These are phyloP conservation scores for Bombyx mandarina DNA, from an alignment of 1,140 invertebrate genomes.

Conservation along the genomic window DNA sequence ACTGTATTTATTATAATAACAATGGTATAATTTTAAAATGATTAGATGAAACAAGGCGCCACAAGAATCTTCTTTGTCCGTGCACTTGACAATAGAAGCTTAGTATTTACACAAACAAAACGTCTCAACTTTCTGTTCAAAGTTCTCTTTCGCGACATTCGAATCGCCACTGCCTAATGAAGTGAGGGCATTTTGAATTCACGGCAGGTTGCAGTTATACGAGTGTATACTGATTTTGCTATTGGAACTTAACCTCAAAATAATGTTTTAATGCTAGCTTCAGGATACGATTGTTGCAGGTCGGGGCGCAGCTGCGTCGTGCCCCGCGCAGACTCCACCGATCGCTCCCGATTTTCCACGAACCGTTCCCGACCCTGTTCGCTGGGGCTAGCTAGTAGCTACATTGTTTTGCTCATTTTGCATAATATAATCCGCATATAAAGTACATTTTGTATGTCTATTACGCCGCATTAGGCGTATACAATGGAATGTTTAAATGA, in stretches of 20 bases:
- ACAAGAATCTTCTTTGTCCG: constrained; percentile 60
- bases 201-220: background rate
- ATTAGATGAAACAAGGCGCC: constrained; percentile 13
- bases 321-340: constrained; percentile 43
- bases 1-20: constrained; percentile 25
- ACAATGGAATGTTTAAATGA: too few species aligned
- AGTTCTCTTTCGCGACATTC: constrained; percentile 64
- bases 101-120: constrained; percentile 70
- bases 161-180: constrained; percentile 37
- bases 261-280: constrained; percentile 63
- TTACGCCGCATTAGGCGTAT: too few species aligned
- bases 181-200: constrained; percentile 14
- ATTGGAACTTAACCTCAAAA: constrained; percentile 62
- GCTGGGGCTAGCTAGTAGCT: constrained; percentile 12
- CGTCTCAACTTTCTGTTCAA: constrained; percentile 59
- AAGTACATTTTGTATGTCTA: too few species aligned
- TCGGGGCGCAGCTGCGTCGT: constrained; percentile 35
- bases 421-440: constrained; percentile 2
- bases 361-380: constrained; percentile 22
- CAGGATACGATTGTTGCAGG: constrained; percentile 50
- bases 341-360: constrained; percentile 25
- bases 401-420: constrained; percentile 17
- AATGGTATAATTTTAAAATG: constrained; percentile 8
- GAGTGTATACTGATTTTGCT: constrained; percentile 26
- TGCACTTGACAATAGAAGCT: constrained; percentile 67